A percentile compares a stretch with the other conserved stretches of the same genome.
phyloP scores from a whole-genome alignment of 2,797 vertebrate species.

The Emydoidea blandingii region DNA sequence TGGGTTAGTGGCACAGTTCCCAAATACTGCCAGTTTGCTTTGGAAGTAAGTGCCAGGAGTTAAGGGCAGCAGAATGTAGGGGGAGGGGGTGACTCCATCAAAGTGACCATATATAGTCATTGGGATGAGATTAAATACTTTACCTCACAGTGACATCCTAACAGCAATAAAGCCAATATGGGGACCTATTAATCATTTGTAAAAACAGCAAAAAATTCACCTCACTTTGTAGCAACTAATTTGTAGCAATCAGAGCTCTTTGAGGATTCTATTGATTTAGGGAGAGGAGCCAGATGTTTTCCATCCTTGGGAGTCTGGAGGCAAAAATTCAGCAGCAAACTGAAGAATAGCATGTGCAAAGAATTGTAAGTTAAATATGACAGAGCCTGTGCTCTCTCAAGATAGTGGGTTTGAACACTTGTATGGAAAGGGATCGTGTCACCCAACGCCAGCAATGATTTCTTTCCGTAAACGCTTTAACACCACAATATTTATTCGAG shows the following conservation, averaged over 20 bases:
- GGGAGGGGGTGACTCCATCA: conserved; percentile 60
- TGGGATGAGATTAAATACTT: conserved; percentile 48
- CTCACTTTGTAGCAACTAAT: background rate
- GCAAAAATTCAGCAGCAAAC: background rate
- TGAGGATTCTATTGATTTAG: rapidly evolving
- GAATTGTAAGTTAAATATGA: background rate
- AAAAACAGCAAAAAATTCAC: background rate
- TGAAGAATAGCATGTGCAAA: background rate
- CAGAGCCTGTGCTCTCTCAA: background rate
- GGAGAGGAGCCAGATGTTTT: conserved; percentile 26
- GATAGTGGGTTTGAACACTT: background rate
- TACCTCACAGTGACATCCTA: conserved; percentile 38
- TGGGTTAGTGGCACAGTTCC: conserved; percentile 58
- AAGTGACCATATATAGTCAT: conserved; percentile 81
- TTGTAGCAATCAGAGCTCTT: background rate
- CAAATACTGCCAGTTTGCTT: conserved; percentile 48
- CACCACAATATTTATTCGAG: conserved; percentile 12
- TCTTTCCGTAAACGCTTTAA: background rate
- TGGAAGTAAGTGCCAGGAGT: conserved; percentile 53
- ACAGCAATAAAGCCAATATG: rapidly evolving
- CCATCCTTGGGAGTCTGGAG: background rate
- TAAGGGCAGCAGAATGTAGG: conserved; percentile 56
- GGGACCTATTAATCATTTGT: background rate
- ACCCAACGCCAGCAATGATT: conserved; percentile 14
- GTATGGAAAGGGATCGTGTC: conserved; percentile 7